phyloP scores from a whole-genome alignment of 1,140 invertebrate genomes.

The Zaprionus gabonicus region DNA sequence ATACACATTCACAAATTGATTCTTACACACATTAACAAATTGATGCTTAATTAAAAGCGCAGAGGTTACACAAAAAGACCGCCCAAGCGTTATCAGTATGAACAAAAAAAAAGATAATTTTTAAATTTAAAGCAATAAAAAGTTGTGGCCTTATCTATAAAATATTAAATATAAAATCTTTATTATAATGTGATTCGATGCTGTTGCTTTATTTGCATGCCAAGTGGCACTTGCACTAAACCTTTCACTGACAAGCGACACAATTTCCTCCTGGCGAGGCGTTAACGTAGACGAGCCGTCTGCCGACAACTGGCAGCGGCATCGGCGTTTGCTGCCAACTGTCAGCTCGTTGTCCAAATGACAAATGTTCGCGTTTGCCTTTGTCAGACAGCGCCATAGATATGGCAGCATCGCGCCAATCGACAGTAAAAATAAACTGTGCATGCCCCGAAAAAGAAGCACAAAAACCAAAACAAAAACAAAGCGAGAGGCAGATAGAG shows the following conservation, averaged over 20 bases:
- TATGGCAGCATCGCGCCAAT: constrained; percentile 58
- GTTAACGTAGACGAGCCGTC: constrained; percentile 13
- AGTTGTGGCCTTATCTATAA: neutral
- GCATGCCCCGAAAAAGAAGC: constrained; percentile 25
- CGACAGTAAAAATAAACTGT: constrained; percentile 72
- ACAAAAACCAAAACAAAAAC: constrained; percentile 31
- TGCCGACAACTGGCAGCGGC: constrained; percentile 22
- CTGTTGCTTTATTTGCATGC: neutral
- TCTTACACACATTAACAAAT: constrained; percentile 62
- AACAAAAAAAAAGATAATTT: neutral
- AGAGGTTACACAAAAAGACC: neutral
- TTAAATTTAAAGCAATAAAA: neutral
- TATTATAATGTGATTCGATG: neutral
- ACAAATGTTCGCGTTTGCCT: constrained; percentile 77
- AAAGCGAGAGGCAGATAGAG: constrained; percentile 14
- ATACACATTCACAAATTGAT: constrained; percentile 68
- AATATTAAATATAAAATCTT: neutral
- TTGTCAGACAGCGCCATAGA: constrained; percentile 62
- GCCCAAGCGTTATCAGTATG: neutral
- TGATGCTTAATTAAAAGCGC: constrained; percentile 69
- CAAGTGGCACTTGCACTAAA: neutral
- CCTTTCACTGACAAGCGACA: neutral
- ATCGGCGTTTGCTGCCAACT: constrained; percentile 33
- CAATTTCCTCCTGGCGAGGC: constrained; percentile 10
- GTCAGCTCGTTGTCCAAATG: constrained; percentile 76